These are phyloP conservation scores for Procambarus clarkii DNA, from an alignment of 1,140 invertebrate species.

Conservation along the genomic window DNA sequence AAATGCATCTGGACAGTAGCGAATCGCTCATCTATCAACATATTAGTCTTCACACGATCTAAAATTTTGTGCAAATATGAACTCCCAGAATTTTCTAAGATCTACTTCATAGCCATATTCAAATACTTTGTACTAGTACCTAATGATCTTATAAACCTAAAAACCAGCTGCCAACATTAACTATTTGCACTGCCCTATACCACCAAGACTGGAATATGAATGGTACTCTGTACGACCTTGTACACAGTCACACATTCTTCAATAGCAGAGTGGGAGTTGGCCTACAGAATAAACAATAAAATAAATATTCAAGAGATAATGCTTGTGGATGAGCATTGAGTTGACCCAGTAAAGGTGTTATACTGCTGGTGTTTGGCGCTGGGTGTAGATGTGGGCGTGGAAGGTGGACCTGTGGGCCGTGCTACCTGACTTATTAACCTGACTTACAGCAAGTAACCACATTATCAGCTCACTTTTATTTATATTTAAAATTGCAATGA, in stretches of 20 bases:
- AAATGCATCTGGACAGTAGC: background rate
- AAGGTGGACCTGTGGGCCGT: no score
- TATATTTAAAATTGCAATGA: conserved; percentile 37
- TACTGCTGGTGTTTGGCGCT: no score
- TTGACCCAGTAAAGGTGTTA: no score
- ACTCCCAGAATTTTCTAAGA: no score
- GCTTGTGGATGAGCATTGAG: no score
- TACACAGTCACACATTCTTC: background rate
- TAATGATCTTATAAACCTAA: background rate
- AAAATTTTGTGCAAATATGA: background rate
- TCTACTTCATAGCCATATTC: background rate
- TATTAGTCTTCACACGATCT: background rate
- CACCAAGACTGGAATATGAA: background rate
- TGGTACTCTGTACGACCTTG: background rate
- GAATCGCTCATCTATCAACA: no score
- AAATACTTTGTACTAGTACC: background rate
- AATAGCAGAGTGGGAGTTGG: background rate
- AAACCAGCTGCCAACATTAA: background rate
- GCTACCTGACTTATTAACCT: no score
- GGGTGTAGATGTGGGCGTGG: no score
- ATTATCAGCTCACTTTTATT: no score
- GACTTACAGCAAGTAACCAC: no score
- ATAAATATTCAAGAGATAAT: conserved; percentile 14
- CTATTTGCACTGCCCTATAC: background rate
- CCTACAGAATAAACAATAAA: conserved; percentile 10